Conservation (phyloP, 2,113 vertebrate genomes). For the Erinaceus europaeus region DNA sequence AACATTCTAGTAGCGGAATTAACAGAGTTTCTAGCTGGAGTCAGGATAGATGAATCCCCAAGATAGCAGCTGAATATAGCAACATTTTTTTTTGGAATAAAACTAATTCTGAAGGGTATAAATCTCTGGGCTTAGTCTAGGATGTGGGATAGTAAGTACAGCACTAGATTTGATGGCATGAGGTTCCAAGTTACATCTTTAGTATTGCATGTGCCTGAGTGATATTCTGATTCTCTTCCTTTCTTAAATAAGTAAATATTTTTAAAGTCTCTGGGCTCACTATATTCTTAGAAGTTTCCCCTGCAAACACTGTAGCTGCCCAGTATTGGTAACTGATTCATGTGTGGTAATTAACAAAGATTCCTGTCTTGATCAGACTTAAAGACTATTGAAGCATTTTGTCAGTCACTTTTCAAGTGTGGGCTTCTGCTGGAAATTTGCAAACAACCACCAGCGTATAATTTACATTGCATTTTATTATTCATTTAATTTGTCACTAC, state of each 20-base stretch:
- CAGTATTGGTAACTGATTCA: background rate
- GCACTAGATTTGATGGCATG: no score
- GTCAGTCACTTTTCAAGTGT: background rate
- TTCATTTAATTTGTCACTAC: no score
- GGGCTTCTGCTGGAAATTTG: constrained; percentile 7
- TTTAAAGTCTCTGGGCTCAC: no score
- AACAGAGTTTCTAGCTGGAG: constrained; percentile 13
- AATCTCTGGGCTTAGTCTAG: background rate
- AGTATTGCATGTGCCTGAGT: no score
- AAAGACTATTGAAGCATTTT: background rate
- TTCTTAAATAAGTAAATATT: no score
- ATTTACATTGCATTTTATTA: no score
- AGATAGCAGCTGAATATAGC: constrained; percentile 18
- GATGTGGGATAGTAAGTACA: no score
- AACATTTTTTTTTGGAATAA: constrained; percentile 14
- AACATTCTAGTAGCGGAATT: background rate
- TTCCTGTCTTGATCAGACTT: background rate
- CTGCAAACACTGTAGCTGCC: background rate
- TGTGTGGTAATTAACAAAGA: background rate
- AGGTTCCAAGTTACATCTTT: no score
- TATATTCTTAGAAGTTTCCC: constrained; percentile 17
- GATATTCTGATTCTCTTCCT: no score
- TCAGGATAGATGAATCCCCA: background rate
- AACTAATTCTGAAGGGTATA: background rate
- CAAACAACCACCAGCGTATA: no score